phyloP scores from a whole-genome alignment of 37 sponge, comb jelly and placozoan species.

The Dysidea cf. avara region DNA sequence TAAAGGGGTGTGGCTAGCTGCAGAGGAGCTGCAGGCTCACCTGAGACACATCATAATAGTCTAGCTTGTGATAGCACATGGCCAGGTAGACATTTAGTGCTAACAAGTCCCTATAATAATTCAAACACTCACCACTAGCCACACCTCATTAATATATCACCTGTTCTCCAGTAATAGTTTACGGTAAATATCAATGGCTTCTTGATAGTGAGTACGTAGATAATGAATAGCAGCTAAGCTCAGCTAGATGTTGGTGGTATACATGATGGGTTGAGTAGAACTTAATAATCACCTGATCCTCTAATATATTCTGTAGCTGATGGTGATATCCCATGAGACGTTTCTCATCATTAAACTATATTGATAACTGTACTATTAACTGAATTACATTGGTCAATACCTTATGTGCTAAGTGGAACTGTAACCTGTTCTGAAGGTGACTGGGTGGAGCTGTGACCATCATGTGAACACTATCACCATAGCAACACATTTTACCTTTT shows the following conservation, averaged over 20 bases:
- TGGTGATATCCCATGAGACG: slow-evolving; percentile 81
- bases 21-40: slow-evolving; percentile 12
- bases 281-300: slow-evolving; percentile 80
- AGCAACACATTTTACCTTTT: slow-evolving; percentile 56
- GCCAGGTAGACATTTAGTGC: slow-evolving; percentile 99
- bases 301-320: slow-evolving; percentile 85
- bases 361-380: background rate
- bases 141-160: slow-evolving; percentile 26
- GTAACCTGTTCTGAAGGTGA: slow-evolving; percentile 82
- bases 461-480: background rate
- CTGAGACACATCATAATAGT: slow-evolving; percentile 98
- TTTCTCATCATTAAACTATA: slow-evolving; percentile 89
- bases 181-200: slow-evolving; percentile 99
- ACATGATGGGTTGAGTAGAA: too few species aligned
- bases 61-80: slow-evolving; percentile 99
- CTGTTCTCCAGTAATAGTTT: slow-evolving; percentile 89
- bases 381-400: slow-evolving; percentile 17
- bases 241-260: slow-evolving; percentile 45
- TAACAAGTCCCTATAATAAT: slow-evolving; percentile 77
- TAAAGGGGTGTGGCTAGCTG: background rate
- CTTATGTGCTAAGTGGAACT: slow-evolving; percentile 95
- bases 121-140: background rate
- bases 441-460: slow-evolving; percentile 62
- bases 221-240: slow-evolving; percentile 98
- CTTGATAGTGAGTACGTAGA: slow-evolving; percentile 97